Conservation (phyloP, 2,113 vertebrate species). For the Poeciliopsis turrubarensis region DNA sequence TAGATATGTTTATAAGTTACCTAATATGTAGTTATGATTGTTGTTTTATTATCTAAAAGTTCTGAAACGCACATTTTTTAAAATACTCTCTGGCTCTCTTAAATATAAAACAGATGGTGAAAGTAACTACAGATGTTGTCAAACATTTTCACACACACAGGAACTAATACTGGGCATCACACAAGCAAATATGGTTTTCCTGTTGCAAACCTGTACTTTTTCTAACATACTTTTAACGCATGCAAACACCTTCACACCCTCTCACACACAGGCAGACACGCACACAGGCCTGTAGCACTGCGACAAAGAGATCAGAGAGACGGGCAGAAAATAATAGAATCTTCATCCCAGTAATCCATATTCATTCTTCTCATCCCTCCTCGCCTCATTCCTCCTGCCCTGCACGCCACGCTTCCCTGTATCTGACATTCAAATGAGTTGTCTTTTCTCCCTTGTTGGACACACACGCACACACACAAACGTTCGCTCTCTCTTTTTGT, state of each 20-base stretch:
- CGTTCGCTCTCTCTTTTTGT: slow-evolving; percentile 26
- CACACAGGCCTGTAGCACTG: slow-evolving; percentile 58
- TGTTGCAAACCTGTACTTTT: slow-evolving; percentile 33
- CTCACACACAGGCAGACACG: slow-evolving; percentile 44
- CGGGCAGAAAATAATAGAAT: slow-evolving; percentile 98
- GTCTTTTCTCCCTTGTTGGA: slow-evolving; percentile 80
- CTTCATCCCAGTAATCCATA: slow-evolving; percentile 99
- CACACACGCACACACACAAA: slow-evolving; percentile 53
- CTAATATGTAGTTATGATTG: too few species aligned
- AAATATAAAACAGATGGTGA: slow-evolving; percentile 5
- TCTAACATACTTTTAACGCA: slow-evolving; percentile 28
- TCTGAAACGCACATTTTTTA: too few species aligned
- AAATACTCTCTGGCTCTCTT: background rate
- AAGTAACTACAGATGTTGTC: background rate
- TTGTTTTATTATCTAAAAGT: too few species aligned
- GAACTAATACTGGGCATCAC: slow-evolving; percentile 19
- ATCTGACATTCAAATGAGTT: slow-evolving; percentile 81
- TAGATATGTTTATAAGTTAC: background rate
- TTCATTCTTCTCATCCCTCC: slow-evolving; percentile 91
- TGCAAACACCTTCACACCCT: background rate
- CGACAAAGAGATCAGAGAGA: slow-evolving; percentile 90
- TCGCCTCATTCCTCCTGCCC: slow-evolving; percentile 80
- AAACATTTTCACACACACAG: slow-evolving; percentile 10
- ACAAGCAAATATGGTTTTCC: slow-evolving; percentile 37
- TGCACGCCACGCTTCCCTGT: slow-evolving; percentile 63